Conservation (phyloP, 2,888 invertebrate genomes). For the Peribatodes rhomboidaria region DNA sequence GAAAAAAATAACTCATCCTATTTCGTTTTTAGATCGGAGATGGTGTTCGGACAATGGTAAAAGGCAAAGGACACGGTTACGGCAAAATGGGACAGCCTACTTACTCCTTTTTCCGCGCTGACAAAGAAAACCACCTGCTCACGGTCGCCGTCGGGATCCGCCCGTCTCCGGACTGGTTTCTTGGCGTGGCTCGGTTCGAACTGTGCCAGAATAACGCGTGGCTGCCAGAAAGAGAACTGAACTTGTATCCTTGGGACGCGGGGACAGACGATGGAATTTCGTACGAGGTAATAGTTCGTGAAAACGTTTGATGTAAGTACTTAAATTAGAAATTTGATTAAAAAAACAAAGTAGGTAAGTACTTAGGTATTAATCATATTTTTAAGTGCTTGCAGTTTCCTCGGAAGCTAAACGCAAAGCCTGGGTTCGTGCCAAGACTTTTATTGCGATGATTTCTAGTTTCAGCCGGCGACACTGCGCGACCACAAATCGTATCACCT, state of each 20-base stretch:
- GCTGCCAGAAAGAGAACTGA: constrained; percentile 92
- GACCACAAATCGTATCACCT: too few species aligned
- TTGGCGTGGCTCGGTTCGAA: constrained; percentile 96
- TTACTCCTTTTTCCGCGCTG: constrained; percentile 73
- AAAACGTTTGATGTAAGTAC: too few species aligned
- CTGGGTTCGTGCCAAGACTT: too few species aligned
- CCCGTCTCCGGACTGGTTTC: constrained; percentile 97
- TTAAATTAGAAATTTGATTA: not conserved
- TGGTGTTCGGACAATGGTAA: constrained; percentile 76
- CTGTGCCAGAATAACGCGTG: constrained; percentile 95
- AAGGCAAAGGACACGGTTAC: constrained; percentile 78
- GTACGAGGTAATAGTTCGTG: constrained; percentile 94
- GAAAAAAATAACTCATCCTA: not conserved
- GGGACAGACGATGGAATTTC: constrained; percentile 97
- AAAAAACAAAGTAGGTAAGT: too few species aligned
- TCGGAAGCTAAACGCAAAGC: too few species aligned
- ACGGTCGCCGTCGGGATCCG: constrained; percentile 68
- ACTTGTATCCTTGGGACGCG: constrained; percentile 97
- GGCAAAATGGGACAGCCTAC: constrained; percentile 73
- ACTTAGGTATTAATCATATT: too few species aligned
- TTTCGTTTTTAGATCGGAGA: constrained; percentile 70
- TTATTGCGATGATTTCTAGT: too few species aligned
- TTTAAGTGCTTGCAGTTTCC: too few species aligned
- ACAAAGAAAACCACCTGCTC: constrained; percentile 71
- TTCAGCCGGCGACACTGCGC: too few species aligned